A percentile compares a stretch with the other conserved stretches of the same genome.
Conservation (phyloP, 2,113 vertebrate genomes). For the Urocynchramus pylzowi region DNA sequence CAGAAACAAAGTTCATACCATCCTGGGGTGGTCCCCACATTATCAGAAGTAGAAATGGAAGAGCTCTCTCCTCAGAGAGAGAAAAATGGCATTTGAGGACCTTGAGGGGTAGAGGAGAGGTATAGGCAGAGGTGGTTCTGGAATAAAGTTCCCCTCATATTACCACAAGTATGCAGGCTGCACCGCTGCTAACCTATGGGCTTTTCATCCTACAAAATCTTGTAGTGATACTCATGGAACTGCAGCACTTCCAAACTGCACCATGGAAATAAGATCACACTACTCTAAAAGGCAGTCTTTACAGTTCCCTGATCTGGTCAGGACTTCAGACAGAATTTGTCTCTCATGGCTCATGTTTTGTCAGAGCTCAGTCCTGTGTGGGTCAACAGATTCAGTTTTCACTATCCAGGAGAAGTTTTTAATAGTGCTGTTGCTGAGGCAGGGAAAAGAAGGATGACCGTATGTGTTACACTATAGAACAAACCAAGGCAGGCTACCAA, state of each 20-base stretch:
- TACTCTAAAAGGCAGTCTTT: not conserved
- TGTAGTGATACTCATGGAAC: not conserved
- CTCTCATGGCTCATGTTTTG: fast-evolving
- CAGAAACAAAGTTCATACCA: not conserved
- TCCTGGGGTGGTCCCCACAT: fast-evolving
- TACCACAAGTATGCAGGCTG: not conserved
- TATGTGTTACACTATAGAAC: not conserved
- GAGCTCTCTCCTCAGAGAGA: not conserved
- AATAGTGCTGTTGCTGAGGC: not conserved
- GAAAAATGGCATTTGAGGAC: not conserved
- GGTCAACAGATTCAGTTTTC: not conserved
- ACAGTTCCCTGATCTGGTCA: not conserved
- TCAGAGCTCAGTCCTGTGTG: not conserved
- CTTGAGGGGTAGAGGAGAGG: not conserved
- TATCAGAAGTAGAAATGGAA: not conserved
- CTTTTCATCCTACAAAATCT: not conserved
- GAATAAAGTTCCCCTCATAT: not conserved
- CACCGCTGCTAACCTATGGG: not conserved
- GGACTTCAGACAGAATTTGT: not conserved
- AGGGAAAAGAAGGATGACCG: not conserved
- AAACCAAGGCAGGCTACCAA: not conserved
- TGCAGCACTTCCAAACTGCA: not conserved
- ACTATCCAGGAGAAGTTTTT: not conserved
- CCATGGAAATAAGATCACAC: fast-evolving
- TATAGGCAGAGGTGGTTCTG: not conserved